A percentile compares a stretch with the other conserved stretches of the same genome.
These are phyloP conservation scores for Columba janthina DNA, from an alignment of 2,113 vertebrate genomes.

Conservation along the genomic window DNA sequence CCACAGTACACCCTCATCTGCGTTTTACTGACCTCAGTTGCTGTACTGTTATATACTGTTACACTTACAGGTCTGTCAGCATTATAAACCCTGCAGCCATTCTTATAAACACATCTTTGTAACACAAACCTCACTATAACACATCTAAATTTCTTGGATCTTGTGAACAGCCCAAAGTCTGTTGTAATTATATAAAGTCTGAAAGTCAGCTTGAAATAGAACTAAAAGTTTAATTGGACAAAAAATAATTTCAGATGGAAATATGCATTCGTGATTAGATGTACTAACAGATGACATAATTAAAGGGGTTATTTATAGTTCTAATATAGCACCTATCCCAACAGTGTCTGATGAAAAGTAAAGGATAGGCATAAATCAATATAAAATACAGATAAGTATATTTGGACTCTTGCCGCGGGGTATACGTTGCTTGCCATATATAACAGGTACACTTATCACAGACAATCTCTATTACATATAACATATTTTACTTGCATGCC, in stretches of 20 bases:
- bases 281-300: conserved; percentile 54
- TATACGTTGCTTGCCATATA: neutral
- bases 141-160: conserved; percentile 67
- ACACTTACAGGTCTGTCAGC: conserved; percentile 58
- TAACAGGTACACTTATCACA: neutral
- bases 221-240: conserved; percentile 73
- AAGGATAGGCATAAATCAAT: conserved; percentile 15
- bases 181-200: conserved; percentile 68
- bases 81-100: conserved; percentile 54
- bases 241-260: conserved; percentile 60
- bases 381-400: neutral
- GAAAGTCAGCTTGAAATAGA: conserved; percentile 74
- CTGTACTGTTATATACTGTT: conserved; percentile 50
- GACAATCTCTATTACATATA: neutral
- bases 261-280: conserved; percentile 53
- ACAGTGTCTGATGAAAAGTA: conserved; percentile 34
- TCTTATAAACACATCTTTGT: conserved; percentile 72
- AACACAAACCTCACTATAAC: conserved; percentile 65
- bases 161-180: conserved; percentile 64
- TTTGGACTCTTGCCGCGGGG: neutral
- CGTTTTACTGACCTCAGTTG: conserved; percentile 45
- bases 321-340: conserved; percentile 57
- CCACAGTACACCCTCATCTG: conserved; percentile 50
- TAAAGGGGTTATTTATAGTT: conserved; percentile 60
- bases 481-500: conserved; percentile 48